phyloP scores from a whole-genome alignment of 2,888 invertebrate species.

The Tinea semifulvella region DNA sequence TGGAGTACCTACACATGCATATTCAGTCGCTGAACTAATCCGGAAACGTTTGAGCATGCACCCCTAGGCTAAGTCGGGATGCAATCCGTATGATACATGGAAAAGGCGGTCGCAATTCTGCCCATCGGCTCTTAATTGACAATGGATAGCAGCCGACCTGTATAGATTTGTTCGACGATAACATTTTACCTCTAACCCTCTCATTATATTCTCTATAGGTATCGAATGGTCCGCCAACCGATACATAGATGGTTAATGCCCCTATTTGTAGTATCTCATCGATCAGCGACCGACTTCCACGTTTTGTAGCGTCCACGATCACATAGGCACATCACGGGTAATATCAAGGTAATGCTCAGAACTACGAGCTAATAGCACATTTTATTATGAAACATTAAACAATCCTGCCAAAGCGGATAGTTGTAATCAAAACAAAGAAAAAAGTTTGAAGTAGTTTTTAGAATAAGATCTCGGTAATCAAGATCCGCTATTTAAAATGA shows the following conservation, averaged over 20 bases:
- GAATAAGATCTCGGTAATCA: not conserved
- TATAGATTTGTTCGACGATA: slow-evolving; percentile 39
- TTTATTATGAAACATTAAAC: not conserved
- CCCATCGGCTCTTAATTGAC: slow-evolving; percentile 57
- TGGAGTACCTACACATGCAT: slow-evolving; percentile 12
- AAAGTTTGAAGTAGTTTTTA: not conserved
- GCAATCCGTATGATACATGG: slow-evolving; percentile 54
- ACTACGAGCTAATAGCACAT: not conserved
- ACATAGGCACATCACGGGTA: slow-evolving; percentile 9
- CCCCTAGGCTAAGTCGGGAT: slow-evolving; percentile 48
- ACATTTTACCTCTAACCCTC: slow-evolving; percentile 42
- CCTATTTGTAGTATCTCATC: slow-evolving; percentile 30
- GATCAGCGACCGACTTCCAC: slow-evolving; percentile 16
- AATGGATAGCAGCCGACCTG: slow-evolving; percentile 41
- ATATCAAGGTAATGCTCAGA: slow-evolving; percentile 6
- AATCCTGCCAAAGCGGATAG: not conserved
- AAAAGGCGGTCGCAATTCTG: slow-evolving; percentile 52
- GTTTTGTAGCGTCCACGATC: slow-evolving; percentile 11
- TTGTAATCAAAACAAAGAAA: not conserved
- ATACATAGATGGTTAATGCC: slow-evolving; percentile 23
- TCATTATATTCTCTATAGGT: slow-evolving; percentile 31
- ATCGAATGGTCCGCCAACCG: slow-evolving; percentile 21
- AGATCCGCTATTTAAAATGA: not conserved
- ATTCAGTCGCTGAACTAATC: slow-evolving; percentile 27
- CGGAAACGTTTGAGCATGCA: slow-evolving; percentile 56